Evolutionary conservation across 2,113 vertebrate species (phyloP), one percentile per base, ranked within the genome.

Genomic region (Oplegnathus fasciatus): DNA sequence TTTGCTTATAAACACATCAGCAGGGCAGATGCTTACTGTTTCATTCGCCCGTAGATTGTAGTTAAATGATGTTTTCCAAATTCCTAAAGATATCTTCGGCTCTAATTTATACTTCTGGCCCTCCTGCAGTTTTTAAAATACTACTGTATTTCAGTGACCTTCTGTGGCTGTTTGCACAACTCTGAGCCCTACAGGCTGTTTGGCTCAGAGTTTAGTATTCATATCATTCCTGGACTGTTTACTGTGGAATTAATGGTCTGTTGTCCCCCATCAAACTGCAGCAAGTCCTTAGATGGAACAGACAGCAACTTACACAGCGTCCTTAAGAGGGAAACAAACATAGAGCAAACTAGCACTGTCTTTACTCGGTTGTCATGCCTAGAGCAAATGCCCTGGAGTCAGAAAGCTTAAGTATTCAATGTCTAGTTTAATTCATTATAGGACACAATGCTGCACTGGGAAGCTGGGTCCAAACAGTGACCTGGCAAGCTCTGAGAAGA

Each of bases 101-200:
- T 37, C 6, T 74, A 32, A n/a, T 54, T 30, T 28, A 28, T 44
- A 11, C 58, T 30, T 30, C 14, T 66, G 34, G 44, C 57, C 14
- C 26, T 26, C 22, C 0, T n/a, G 0, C 2, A 54, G 1, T 34
- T 78, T 71, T 83, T 24, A 18, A 80, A 80, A 82, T n/a, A 6
- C 26, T 17, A 8, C 52, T 73, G 65, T 57, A 54, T 78, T 75
- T 55, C 65, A 40, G 37, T 89, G 84, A 92, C 88, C 83, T 89
- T 90, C 58, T 66, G 42, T 65, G 50, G 64, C 42, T 72, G 57
- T 78, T 77, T 83, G 32, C n/a, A 62, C 80, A 52, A 40, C 73
- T n/a, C 26, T 18, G 22, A 79, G 48, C 40, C 77, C 74, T 32
- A 4, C 17, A 79, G 82, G 81, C 67, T 44, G 75, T 80, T 80